Evolutionary conservation across 2,888 invertebrate genomes (phyloP).

Genomic region (Salticus scenicus): DNA sequence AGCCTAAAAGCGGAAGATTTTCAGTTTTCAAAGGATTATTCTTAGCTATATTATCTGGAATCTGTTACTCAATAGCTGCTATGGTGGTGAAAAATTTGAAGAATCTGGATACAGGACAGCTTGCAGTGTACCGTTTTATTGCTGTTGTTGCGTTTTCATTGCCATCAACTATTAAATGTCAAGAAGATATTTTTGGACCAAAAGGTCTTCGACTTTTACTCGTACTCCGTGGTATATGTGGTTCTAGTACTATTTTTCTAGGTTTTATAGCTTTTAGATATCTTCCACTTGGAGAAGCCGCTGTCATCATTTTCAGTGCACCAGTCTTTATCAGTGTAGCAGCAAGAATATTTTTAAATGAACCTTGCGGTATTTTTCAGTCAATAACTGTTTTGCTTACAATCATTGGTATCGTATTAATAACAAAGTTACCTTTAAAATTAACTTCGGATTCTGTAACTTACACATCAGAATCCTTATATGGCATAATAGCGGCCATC

Average conservation of each 20-base stretch:
- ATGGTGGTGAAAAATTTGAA: conserved; percentile 90
- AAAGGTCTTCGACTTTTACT: conserved; percentile 86
- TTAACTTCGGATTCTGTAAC: conserved; percentile 79
- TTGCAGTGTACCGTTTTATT: conserved; percentile 90
- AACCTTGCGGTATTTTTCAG: conserved; percentile 91
- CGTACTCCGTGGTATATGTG: conserved; percentile 87
- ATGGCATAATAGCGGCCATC: conserved; percentile 89
- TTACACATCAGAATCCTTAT: conserved; percentile 76
- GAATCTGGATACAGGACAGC: conserved; percentile 89
- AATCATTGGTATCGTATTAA: conserved; percentile 88
- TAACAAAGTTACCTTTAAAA: conserved; percentile 87
- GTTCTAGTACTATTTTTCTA: conserved; percentile 91
- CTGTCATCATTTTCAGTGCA: conserved; percentile 92
- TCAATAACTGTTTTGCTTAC: conserved; percentile 88
- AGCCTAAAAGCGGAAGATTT: background rate
- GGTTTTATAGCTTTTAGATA: conserved; percentile 93
- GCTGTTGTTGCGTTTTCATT: conserved; percentile 90
- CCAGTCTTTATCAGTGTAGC: conserved; percentile 91
- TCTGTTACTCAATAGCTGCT: conserved; percentile 92
- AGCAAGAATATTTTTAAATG: conserved; percentile 83
- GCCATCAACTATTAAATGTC: conserved; percentile 87
- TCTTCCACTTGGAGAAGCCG: conserved; percentile 93
- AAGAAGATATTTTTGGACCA: conserved; percentile 86
- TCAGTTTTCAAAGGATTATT: conserved; percentile 70
- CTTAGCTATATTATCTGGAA: conserved; percentile 81